Evolutionary conservation across 2,113 vertebrate species (phyloP).

Genomic region (Prietella phreatophila): DNA sequence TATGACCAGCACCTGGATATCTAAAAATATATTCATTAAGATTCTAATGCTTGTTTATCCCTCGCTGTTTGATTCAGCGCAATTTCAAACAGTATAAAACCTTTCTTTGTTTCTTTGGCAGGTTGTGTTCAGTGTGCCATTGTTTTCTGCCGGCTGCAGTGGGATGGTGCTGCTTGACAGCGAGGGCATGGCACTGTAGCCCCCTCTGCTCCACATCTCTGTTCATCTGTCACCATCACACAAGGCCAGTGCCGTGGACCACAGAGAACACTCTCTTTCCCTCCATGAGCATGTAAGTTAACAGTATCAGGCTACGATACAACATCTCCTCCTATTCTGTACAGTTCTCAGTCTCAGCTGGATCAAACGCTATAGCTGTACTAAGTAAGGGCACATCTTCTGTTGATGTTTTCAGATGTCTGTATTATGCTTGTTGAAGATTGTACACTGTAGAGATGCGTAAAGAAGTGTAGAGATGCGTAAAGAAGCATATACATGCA

Average conservation of each 20-base stretch:
- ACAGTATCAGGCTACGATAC: not conserved
- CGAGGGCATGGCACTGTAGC: conserved; percentile 65
- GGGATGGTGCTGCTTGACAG: conserved; percentile 69
- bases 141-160: conserved; percentile 59
- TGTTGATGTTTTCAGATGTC: not conserved
- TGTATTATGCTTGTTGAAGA: not conserved
- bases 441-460: too few relatives aligned
- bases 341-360: not conserved
- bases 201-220: conserved; percentile 45
- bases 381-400: not conserved
- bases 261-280: conserved; percentile 56
- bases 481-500: too few relatives aligned
- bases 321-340: not conserved
- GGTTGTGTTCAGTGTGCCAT: conserved; percentile 50
- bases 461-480: too few relatives aligned
- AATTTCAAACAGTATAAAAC: not conserved
- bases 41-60: not conserved
- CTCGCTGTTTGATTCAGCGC: not conserved
- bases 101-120: conserved; percentile 5
- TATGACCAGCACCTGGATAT: too few relatives aligned
- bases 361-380: not conserved
- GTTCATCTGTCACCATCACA: conserved; percentile 12
- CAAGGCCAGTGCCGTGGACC: conserved; percentile 55
- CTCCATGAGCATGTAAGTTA: conserved; percentile 69
- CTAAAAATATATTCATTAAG: not conserved